Conservation (phyloP, 2,797 vertebrate genomes). For the Bryconaethiops microstoma region DNA sequence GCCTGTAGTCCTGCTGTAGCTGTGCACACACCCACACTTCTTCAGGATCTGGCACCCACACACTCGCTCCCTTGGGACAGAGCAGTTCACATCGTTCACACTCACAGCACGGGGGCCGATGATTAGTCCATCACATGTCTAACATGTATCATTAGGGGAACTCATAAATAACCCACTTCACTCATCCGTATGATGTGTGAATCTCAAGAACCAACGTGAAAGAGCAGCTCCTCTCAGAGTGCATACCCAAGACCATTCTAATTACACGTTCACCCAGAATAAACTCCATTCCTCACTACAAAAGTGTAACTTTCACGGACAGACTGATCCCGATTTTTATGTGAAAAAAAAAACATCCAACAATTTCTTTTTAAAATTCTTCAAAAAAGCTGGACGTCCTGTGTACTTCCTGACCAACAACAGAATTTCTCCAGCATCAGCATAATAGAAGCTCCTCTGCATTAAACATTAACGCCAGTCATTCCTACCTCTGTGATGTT, state of each 20-base stretch:
- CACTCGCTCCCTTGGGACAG: slow-evolving; percentile 70
- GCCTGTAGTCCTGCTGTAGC: slow-evolving; percentile 71
- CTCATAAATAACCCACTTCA: background rate
- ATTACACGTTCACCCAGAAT: too few species aligned
- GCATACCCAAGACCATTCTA: too few species aligned
- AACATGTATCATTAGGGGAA: background rate
- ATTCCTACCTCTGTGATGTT: slow-evolving; percentile 62
- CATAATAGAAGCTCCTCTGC: slow-evolving; percentile 72
- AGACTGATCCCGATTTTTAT: background rate
- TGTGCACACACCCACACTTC: slow-evolving; percentile 80
- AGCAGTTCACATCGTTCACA: slow-evolving; percentile 31
- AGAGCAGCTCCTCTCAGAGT: too few species aligned
- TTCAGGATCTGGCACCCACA: slow-evolving; percentile 80
- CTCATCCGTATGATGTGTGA: background rate
- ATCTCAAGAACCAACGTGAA: background rate
- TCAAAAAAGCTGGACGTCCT: slow-evolving; percentile 5
- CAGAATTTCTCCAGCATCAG: slow-evolving; percentile 74
- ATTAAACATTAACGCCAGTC: slow-evolving; percentile 83
- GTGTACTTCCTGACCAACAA: slow-evolving; percentile 56
- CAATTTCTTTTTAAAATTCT: background rate
- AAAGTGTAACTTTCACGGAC: background rate
- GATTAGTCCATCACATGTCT: background rate
- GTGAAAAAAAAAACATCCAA: too few species aligned
- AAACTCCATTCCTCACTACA: background rate
- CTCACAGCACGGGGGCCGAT: background rate